A percentile compares a stretch with the other conserved stretches of the same genome.
Conservation (phyloP, 2,797 vertebrate genomes). For the Buceros bicornis region DNA sequence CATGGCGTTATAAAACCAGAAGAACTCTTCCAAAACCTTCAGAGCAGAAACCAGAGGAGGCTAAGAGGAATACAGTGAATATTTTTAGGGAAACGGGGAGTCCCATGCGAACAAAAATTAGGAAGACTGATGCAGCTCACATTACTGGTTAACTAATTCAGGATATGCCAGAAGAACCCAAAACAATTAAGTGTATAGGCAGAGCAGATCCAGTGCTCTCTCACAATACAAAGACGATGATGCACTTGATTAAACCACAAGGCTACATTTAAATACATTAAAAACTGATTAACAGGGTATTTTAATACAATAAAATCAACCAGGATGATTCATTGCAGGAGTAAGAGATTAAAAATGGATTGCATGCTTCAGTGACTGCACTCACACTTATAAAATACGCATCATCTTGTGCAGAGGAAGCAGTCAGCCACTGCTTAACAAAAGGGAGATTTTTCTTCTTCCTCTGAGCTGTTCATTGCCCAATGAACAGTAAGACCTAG, state of each 20-base stretch:
- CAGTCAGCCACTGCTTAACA: background rate
- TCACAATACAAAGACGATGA: background rate
- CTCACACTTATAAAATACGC: background rate
- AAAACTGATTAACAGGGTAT: background rate
- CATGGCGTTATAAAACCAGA: background rate
- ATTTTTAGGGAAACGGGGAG: background rate
- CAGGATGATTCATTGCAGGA: background rate
- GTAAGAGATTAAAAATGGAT: background rate
- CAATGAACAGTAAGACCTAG: background rate
- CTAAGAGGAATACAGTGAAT: background rate
- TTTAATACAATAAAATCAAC: constrained; percentile 27
- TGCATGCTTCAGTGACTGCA: background rate
- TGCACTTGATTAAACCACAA: background rate
- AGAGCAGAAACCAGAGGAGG: background rate
- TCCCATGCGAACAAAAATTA: background rate
- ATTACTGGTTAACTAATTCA: background rate
- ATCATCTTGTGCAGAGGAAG: background rate
- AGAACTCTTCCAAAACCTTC: background rate
- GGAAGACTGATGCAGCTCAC: background rate
- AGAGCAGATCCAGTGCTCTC: background rate
- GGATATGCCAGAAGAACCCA: background rate
- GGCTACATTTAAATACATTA: background rate
- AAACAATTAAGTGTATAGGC: background rate
- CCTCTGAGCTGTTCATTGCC: background rate
- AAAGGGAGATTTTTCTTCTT: background rate